Evolutionary conservation across 2,888 invertebrate species (phyloP), one percentile per base, ranked within the genome.

Genomic region (Octonoba sinensis): DNA sequence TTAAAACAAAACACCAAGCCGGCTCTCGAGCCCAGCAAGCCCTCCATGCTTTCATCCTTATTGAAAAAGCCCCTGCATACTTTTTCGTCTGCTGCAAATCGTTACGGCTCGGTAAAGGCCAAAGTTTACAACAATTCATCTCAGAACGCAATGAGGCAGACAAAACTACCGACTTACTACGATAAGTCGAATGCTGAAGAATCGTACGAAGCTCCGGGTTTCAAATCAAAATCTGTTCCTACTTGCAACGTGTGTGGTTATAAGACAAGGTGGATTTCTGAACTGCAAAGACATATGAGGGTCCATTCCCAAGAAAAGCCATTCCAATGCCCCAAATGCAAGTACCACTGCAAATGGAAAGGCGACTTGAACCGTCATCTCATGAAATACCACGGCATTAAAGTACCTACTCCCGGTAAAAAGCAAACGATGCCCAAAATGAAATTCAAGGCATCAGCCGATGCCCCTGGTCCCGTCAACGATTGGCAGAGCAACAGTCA

Each of bases 281-380:
- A 85, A 69, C 67, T 85, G 27, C 83, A 84, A 62, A 82, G 83
- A 54, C 85, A 85, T 54, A 81, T 84, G 78, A 51, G 85, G 46
- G 85, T 85, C 20, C 85, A 85, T 47, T 83, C 85, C 15, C 78
- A 82, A 24, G 84, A 85, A 46, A 83, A 84, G 49, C 85, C 85
- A 11, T 85, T 85, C 57, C 73, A 82, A 24, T 85, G 85, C 65
- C 76, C 75, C 18, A 83, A 76, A 60, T 85, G 85, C 69, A 83
- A 85, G 49, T 85, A 85, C 49, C 76, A 82, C 20, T 85, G 85
- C 44, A 84, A 84, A 64, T 84, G 85, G 84, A 85, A 85, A 65
- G 85, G 85, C 4, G 85, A 85, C 65, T 60, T 85, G 16, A 84
- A 83, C 62, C 84, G 85, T n/a, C 85, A 85, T 64, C 69, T 85